Evolutionary conservation across 2,888 invertebrate species (phyloP).

Genomic region (Phortica okadai): DNA sequence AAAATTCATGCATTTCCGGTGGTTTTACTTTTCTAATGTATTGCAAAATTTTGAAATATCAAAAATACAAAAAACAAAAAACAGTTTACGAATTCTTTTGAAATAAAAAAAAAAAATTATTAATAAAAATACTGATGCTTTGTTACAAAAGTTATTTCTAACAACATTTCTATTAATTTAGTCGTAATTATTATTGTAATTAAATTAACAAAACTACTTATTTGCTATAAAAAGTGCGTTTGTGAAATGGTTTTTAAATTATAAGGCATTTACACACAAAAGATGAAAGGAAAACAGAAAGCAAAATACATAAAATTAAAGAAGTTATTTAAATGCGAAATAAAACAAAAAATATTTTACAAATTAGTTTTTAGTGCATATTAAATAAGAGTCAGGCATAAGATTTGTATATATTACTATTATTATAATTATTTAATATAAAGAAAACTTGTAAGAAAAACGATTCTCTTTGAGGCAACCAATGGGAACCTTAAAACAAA

Average conservation of each 20-base stretch:
- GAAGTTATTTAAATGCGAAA: conserved; percentile 38
- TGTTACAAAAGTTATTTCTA: conserved; percentile 39
- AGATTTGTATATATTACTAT: conserved; percentile 57
- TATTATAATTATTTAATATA: conserved; percentile 43
- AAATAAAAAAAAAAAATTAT: conserved; percentile 35
- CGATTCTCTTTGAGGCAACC: conserved; percentile 26
- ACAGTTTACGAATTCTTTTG: conserved; percentile 45
- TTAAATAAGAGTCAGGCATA: conserved; percentile 50
- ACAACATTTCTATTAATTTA: conserved; percentile 42
- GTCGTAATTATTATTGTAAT: conserved; percentile 51
- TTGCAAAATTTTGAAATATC: neutral
- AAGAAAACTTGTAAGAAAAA: conserved; percentile 29
- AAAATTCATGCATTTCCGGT: too few relatives aligned
- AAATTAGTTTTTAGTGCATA: conserved; percentile 42
- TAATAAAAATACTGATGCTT: conserved; percentile 9
- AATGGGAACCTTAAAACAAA: conserved; percentile 31
- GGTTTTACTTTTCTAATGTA: too few relatives aligned
- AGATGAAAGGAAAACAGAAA: conserved; percentile 14
- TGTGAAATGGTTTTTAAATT: conserved; percentile 40
- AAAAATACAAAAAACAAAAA: neutral
- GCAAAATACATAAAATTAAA: conserved; percentile 29
- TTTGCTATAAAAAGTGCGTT: conserved; percentile 17
- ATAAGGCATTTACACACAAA: conserved; percentile 47
- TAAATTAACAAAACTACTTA: conserved; percentile 41
- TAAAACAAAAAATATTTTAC: conserved; percentile 38